phyloP scores from a whole-genome alignment of 1,140 invertebrate species.

The Cephus cinctus region DNA sequence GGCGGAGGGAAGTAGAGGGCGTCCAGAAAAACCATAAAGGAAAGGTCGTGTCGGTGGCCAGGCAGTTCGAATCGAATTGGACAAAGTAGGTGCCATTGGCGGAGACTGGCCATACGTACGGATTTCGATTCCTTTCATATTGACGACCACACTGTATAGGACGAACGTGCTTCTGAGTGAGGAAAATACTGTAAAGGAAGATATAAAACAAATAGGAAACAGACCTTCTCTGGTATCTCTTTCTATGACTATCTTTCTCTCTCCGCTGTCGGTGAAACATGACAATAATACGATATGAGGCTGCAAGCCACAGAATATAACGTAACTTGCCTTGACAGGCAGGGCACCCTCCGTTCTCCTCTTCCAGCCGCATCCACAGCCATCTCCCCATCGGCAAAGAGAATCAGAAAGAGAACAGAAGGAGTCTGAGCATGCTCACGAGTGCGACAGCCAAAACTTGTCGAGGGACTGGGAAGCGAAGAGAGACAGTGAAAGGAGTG shows the following conservation, averaged over 20 bases:
- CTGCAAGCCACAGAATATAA: slow-evolving; percentile 49
- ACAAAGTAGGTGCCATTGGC: background rate
- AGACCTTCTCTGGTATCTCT: slow-evolving; percentile 26
- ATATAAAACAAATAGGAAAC: slow-evolving; percentile 34
- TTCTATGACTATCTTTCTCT: slow-evolving; percentile 19
- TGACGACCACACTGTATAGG: background rate
- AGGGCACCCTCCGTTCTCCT: slow-evolving; percentile 33
- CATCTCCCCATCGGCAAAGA: slow-evolving; percentile 11
- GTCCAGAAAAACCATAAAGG: background rate
- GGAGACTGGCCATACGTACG: background rate
- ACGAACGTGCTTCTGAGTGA: slow-evolving; percentile 3
- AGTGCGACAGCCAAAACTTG: no score
- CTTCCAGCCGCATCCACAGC: no score
- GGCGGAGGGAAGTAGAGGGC: background rate
- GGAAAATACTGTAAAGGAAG: slow-evolving; percentile 24
- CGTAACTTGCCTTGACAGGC: slow-evolving; percentile 38
- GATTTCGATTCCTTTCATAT: background rate
- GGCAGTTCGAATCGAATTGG: background rate
- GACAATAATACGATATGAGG: slow-evolving; percentile 51
- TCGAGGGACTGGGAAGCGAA: no score
- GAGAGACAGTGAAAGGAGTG: slow-evolving; percentile 14
- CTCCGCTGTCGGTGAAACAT: slow-evolving; percentile 41
- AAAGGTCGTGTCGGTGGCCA: background rate
- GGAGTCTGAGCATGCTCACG: slow-evolving; percentile 21
- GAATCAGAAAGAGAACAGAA: slow-evolving; percentile 1